A percentile compares a stretch with the other conserved stretches of the same genome.
Evolutionary conservation across 2,888 invertebrate genomes (phyloP).

Genomic region (Euclidia mi): DNA sequence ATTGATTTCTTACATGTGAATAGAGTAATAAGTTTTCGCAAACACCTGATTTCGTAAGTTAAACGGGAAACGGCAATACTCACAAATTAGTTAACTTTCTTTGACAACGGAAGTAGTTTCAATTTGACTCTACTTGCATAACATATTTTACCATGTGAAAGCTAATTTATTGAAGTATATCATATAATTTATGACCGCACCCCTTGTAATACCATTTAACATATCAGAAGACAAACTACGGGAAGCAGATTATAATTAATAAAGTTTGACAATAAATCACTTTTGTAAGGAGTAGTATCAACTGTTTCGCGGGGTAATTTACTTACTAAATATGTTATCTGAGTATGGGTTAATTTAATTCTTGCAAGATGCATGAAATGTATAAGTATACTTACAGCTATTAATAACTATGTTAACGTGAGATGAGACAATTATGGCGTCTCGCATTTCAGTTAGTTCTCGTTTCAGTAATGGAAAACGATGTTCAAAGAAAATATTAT

Average conservation of each 20-base stretch:
- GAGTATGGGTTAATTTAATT: conserved; percentile 37
- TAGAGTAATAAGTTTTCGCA: no score
- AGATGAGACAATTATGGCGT: no score
- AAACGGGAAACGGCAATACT: no score
- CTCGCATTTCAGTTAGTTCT: neutral
- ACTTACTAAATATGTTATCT: conserved; percentile 46
- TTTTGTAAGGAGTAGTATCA: conserved; percentile 35
- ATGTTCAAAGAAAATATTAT: no score
- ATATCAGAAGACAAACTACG: conserved; percentile 62
- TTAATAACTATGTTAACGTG: neutral
- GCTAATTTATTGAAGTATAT: neutral
- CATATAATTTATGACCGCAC: conserved; percentile 17
- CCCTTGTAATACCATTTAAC: conserved; percentile 54
- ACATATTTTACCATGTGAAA: neutral
- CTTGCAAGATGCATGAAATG: conserved; percentile 3
- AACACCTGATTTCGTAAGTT: no score
- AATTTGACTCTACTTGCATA: neutral
- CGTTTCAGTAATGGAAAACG: no score
- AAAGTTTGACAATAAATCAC: conserved; percentile 67
- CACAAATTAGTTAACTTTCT: no score
- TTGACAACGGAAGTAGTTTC: no score
- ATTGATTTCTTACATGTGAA: neutral
- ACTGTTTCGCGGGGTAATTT: conserved; percentile 46
- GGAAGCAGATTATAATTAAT: conserved; percentile 70
- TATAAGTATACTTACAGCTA: neutral